Evolutionary conservation across 2,113 vertebrate genomes (phyloP).

Genomic region (Coturnix japonica): DNA sequence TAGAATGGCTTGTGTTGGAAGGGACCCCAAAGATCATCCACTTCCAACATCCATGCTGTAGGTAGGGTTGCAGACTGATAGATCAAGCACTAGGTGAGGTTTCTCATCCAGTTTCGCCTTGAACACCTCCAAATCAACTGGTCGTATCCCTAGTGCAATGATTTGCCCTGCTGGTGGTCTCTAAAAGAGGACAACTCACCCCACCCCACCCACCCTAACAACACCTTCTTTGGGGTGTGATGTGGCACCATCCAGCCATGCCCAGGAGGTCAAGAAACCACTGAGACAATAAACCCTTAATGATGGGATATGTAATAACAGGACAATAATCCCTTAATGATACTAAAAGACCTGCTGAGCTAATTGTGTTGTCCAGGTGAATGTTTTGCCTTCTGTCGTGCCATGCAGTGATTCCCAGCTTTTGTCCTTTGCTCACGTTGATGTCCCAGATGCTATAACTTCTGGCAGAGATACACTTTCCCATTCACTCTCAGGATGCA

Average conservation of each 20-base stretch:
- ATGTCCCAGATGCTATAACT: background rate
- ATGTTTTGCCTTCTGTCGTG: background rate
- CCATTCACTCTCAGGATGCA: background rate
- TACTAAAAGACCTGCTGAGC: background rate
- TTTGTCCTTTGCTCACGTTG: background rate
- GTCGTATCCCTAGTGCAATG: background rate
- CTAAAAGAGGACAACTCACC: background rate
- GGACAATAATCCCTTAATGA: background rate
- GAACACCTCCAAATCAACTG: background rate
- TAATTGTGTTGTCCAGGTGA: background rate
- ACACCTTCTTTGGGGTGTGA: background rate
- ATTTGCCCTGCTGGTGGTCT: background rate
- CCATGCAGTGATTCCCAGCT: rapidly evolving
- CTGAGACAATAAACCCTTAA: background rate
- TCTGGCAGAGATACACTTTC: background rate
- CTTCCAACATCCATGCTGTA: too few relatives aligned
- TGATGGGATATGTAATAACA: rapidly evolving
- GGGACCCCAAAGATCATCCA: too few relatives aligned
- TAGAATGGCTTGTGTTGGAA: too few relatives aligned
- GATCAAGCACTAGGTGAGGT: too few relatives aligned
- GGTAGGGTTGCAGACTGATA: too few relatives aligned
- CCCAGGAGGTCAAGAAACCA: background rate
- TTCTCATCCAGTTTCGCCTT: too few relatives aligned
- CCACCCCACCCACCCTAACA: background rate
- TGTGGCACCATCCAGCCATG: background rate